A percentile compares a stretch with the other conserved stretches of the same genome.
phyloP scores from a whole-genome alignment of 2,888 invertebrate species.

The Seira musarum region DNA sequence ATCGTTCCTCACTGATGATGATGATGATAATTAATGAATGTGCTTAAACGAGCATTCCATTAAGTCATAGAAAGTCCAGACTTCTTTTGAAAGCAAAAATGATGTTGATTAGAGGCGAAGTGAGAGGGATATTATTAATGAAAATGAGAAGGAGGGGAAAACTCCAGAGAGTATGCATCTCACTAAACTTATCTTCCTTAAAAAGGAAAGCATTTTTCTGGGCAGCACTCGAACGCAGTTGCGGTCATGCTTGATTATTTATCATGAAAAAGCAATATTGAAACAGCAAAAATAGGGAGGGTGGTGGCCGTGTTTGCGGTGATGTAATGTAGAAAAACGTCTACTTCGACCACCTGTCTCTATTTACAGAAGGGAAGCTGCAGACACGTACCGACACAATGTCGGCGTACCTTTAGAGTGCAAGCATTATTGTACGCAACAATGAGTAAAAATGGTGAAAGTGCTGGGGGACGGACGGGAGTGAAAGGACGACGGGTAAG shows the following conservation, averaged over 20 bases:
- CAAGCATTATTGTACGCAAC: background rate
- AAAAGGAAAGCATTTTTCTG: background rate
- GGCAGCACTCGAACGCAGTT: background rate
- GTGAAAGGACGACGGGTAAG: no score
- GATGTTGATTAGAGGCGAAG: slow-evolving; percentile 19
- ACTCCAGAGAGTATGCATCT: background rate
- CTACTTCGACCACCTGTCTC: slow-evolving; percentile 14
- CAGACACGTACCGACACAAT: no score
- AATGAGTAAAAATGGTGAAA: background rate
- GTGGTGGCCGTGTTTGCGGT: slow-evolving; percentile 8
- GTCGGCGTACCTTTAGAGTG: no score
- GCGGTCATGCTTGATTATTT: slow-evolving; percentile 49
- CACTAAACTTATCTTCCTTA: slow-evolving; percentile 1
- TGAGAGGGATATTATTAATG: slow-evolving; percentile 17
- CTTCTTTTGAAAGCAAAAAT: slow-evolving; percentile 11
- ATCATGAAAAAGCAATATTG: slow-evolving; percentile 30
- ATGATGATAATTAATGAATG: slow-evolving; percentile 43
- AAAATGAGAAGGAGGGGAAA: slow-evolving; percentile 31
- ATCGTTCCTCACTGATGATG: background rate
- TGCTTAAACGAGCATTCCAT: slow-evolving; percentile 1
- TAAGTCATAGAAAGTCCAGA: background rate
- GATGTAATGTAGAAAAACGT: slow-evolving; percentile 9
- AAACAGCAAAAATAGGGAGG: slow-evolving; percentile 16
- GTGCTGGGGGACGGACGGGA: no score
- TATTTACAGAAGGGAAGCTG: slow-evolving; percentile 5